Evolutionary conservation across 1,140 invertebrate species (phyloP).

Genomic region (Apis dorsata): DNA sequence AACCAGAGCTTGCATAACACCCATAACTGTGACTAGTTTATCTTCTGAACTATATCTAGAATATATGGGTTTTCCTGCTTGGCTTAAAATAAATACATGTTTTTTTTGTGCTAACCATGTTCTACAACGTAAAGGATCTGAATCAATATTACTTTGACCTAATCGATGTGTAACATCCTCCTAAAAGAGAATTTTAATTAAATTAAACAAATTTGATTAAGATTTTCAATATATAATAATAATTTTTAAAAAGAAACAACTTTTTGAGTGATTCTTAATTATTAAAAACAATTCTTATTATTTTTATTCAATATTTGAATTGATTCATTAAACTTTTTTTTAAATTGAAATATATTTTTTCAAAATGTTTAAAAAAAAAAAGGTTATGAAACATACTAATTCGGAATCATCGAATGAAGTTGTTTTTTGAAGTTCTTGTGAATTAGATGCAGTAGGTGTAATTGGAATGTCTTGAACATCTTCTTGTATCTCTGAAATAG

Average conservation of each 20-base stretch:
- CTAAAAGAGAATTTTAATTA: conserved; percentile 57
- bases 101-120: conserved; percentile 90
- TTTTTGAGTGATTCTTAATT: background rate
- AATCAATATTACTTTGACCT: conserved; percentile 71
- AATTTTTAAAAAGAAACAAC: background rate
- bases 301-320: too few species aligned
- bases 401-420: conserved; percentile 67
- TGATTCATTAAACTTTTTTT: too few species aligned
- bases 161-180: conserved; percentile 73
- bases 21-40: conserved; percentile 95
- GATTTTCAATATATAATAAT: background rate
- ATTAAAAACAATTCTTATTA: background rate
- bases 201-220: background rate
- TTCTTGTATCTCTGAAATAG: conserved; percentile 82
- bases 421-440: conserved; percentile 61
- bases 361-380: background rate
- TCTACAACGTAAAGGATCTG: conserved; percentile 75
- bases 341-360: background rate
- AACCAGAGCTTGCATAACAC: conserved; percentile 96
- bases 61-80: conserved; percentile 97
- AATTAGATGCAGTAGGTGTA: conserved; percentile 37
- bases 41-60: conserved; percentile 95
- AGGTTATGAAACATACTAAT: conserved; percentile 66
- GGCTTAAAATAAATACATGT: conserved; percentile 96
- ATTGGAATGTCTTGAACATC: conserved; percentile 76